Base-by-base conservation (phyloP, 2,797 vertebrate genomes). In the Pseudomugil tenellus region DNA sequence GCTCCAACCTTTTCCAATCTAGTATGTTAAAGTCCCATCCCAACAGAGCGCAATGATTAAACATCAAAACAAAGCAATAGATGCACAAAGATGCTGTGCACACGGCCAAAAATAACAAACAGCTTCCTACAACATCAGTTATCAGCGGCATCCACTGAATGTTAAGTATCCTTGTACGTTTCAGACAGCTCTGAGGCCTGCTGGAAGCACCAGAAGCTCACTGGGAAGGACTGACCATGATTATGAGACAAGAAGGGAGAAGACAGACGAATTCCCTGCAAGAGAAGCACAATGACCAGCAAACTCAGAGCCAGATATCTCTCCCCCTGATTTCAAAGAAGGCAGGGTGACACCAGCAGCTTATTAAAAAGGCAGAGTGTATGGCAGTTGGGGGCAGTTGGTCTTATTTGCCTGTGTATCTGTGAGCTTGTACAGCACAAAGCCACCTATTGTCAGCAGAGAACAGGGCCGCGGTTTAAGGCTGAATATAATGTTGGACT, bases 381-480 rank as follows among this genome's bases (percentile, higher is more conserved):
- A 54, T 77, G 81, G 83, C 83, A 57, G 87, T 87, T 89, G 60
- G 84, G 63, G 46, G 78, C 41, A 16, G 79, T 85, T 84, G 77
- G 64, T 77, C 87, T 84, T 69, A 89, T 89, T 90, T 91, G 88
- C 80, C 77, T 89, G 79, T 70, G 55, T 51, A 79, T 80, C 76
- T 79, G 58, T 56, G 64, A 72, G 58, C 73, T 60, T 1, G 37
- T 28, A 10, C 46, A 39, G 59, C 64, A 87, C 86, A 91, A 90
- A 85, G 87, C 73, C 39, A 14, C 32, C 77, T 74, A 81, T 89
- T 90, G 86, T 89, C 10, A 46, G 63, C 63, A 65, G 66, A 76
- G 64, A 86, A 65, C 75, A 51, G 58, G 58, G 16, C 54, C 2
- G 2, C 19, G 49, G 64, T 58, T 81, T 70, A 68, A 7, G 46